Conservation (phyloP, 2,113 vertebrate species). For the Sinocyclocheilus anshuiensis region DNA sequence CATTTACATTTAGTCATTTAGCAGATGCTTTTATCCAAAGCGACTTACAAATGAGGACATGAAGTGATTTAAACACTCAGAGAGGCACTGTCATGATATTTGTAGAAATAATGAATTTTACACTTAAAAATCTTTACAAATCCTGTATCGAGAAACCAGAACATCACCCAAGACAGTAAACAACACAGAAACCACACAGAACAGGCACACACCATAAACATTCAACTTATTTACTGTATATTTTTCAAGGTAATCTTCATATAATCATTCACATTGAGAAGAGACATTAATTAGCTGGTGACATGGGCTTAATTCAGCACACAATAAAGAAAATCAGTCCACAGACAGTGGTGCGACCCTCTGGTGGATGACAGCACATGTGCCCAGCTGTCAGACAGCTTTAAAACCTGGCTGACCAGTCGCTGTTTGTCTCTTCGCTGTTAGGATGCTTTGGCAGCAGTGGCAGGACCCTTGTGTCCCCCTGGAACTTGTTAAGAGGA, state of each 20-base stretch:
- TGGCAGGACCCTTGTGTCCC: slow-evolving; percentile 63
- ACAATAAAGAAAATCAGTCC: neutral
- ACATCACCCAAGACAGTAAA: too few relatives aligned
- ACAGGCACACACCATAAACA: neutral
- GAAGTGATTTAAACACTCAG: too few relatives aligned
- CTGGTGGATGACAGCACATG: slow-evolving; percentile 30
- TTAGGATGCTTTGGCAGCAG: neutral
- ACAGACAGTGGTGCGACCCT: neutral
- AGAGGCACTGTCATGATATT: neutral
- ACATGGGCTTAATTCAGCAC: neutral
- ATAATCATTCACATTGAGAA: neutral
- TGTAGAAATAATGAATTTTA: neutral
- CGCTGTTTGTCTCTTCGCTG: neutral
- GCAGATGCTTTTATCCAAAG: too few relatives aligned
- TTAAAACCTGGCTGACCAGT: slow-evolving; percentile 23
- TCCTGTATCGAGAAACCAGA: neutral
- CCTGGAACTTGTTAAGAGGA: slow-evolving; percentile 69
- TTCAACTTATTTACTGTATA: too few relatives aligned
- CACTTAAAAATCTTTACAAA: neutral
- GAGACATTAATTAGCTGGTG: neutral
- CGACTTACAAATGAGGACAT: too few relatives aligned
- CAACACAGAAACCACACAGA: neutral
- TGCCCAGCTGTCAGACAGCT: slow-evolving; percentile 6
- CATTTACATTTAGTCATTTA: too few relatives aligned
- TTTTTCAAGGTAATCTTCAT: neutral